These are phyloP conservation scores for Alosa alosa DNA, from an alignment of 2,113 vertebrate genomes.

Conservation along the genomic window DNA sequence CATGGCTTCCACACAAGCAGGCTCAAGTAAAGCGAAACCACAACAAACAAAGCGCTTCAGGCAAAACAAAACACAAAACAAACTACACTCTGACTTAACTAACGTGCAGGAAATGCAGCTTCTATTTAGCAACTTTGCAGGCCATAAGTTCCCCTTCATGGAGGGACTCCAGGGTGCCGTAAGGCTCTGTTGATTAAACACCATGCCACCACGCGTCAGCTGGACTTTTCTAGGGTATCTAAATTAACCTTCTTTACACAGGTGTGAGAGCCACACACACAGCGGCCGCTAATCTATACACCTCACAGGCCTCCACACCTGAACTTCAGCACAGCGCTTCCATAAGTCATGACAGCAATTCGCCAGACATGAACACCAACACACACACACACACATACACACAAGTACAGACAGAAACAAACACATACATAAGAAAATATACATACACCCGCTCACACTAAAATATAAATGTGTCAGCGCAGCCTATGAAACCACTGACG, in stretches of 20 bases:
- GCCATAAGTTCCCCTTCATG: neutral
- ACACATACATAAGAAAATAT: neutral
- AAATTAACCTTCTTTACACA: conserved; percentile 7
- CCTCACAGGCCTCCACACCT: neutral
- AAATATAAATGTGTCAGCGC: neutral
- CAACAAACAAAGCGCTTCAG: neutral
- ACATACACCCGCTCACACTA: neutral
- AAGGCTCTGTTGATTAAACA: neutral
- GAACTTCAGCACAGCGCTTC: neutral
- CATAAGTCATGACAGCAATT: neutral
- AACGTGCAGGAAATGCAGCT: neutral
- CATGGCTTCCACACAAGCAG: neutral
- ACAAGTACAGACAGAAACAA: conserved; percentile 2
- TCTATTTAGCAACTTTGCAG: neutral
- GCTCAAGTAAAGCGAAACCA: neutral
- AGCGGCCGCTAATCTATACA: neutral
- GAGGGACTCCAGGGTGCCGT: neutral
- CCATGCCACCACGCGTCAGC: neutral
- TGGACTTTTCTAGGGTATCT: conserved; percentile 1
- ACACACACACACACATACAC: neutral
- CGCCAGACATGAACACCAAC: neutral
- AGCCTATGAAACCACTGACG: neutral
- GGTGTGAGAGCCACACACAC: neutral
- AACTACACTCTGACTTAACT: neutral
- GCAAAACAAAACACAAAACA: neutral